Conservation (phyloP, 1,140 invertebrate genomes). For the Homalodisca vitripennis region DNA sequence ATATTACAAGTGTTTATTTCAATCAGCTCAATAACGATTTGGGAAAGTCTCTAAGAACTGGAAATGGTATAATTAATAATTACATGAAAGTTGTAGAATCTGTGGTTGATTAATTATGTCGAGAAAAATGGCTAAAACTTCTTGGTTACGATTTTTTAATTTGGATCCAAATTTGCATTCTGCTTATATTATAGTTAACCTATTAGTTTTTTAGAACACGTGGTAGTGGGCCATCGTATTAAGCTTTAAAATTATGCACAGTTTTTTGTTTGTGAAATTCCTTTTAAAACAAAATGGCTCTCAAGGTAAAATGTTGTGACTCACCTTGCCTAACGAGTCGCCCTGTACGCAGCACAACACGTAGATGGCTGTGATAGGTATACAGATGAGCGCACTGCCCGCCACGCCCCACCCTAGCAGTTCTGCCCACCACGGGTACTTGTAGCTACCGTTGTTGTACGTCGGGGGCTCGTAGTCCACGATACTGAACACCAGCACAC, state of each 20-base stretch:
- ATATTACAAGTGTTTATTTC: too few species aligned
- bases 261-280: not conserved
- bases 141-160: too few species aligned
- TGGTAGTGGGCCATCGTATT: not conserved
- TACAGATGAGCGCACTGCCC: slow-evolving; percentile 77
- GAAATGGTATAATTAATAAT: too few species aligned
- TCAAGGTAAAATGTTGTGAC: not conserved
- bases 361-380: slow-evolving; percentile 77
- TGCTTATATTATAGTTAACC: too few species aligned
- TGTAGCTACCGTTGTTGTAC: slow-evolving; percentile 73
- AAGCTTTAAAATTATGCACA: not conserved
- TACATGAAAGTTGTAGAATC: too few species aligned
- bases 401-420: slow-evolving; percentile 85
- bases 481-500: slow-evolving; percentile 83
- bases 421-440: slow-evolving; percentile 82
- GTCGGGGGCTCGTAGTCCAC: slow-evolving; percentile 82
- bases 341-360: slow-evolving; percentile 70
- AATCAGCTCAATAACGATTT: too few species aligned
- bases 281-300: not conserved
- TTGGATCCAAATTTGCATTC: too few species aligned
- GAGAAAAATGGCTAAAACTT: too few species aligned
- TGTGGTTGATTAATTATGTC: too few species aligned
- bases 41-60: too few species aligned
- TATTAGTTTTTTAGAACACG: too few species aligned
- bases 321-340: slow-evolving; percentile 68